Evolutionary conservation across 2,888 invertebrate genomes (phyloP), one percentile per base, ranked within the genome.

Genomic region (Alitta virens): DNA sequence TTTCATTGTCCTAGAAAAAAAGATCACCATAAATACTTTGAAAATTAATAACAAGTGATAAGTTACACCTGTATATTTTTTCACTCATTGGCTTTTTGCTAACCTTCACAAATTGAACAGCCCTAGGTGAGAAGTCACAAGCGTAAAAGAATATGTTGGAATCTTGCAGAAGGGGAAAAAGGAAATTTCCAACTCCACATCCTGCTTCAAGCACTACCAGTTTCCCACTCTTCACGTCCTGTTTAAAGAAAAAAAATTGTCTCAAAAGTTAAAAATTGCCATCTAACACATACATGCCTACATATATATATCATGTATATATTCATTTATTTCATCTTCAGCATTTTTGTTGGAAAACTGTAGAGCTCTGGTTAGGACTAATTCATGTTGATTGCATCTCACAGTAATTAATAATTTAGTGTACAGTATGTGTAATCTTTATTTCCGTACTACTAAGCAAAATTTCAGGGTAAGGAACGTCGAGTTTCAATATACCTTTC

Each of bases 161-260:
- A 0, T 89, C 88, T 74, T 92, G 92, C 0, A 96, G 81, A 55
- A 99, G 81, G 0, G 98, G 98, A 82, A 90, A 97, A 53, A 98
- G 86, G 80, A 98, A 91, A 84, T 99, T 99, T 0, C 99, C 99
- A 9, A 96, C 97, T 2, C 99, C 98, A 80, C 96, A 96, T 0
- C 96, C 96, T 5, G 94, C 87, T 84, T 97, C 96, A 23, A 92
- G 83, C 56, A 91, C 18, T n/a, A 33, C 56, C 40, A 54, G 42
- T 7, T 46, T 59, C 5, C 50, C 38, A 54, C 7, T 33, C 7
- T 56, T 38, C 56, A 55, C 50, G 23, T 52, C 38, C 62, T 57
- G 43, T 33, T 14, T 21, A 26, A 56, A 52, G 21, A 12, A 33
- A 33, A 33, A 33, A 33, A 33, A 33, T 33, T 33, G 5, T 33